Base-by-base conservation (phyloP, 2,797 vertebrate genomes). In the Hylomyscus alleni region DNA sequence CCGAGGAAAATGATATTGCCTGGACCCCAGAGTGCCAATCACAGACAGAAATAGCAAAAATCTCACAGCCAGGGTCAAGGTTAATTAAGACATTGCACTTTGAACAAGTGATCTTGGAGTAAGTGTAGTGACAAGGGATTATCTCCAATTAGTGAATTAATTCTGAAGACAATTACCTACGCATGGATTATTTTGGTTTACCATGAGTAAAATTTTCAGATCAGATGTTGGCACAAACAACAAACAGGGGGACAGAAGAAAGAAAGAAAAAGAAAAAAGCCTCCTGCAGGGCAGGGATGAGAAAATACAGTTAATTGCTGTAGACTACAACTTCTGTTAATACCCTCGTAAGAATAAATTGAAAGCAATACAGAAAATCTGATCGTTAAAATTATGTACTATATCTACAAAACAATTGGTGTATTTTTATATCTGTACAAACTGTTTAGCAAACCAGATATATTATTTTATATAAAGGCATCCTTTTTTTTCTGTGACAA, bases 21-120 rank as follows among this genome's bases (percentile, higher is more conserved):
- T 67, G 15, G 10, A 78, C 72, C 20, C 89, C 29, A 34, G 76
- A 91, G 8, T 90, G 37, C 31, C 83, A 92, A 54, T 83, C 47
- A 77, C 1, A 58, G 60, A 62, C 15, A 60, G 81, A 91, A 94
- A 93, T 19, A 76, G 50, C 40, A 26, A 90, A 83, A 31, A 24
- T 47, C 0, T 67, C 83, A 31, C 37, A 75, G 62, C 34, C 54
- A 62, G 83, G 37, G 52, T 93, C 94, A 92, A 87, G 84, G 58
- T 72, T 95, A 76, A 88, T 87, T 75, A 96, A 84, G 58, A 90
- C 75, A 54, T 37, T 47, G 37, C 26, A 54, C 56, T 91, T 90
- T 75, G 77, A 87, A 90, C 65, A 78, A 60, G 52, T 85, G 56
- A 20, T 69, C 60, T 75, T 13, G 44, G 56, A 88, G 65, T 52